Percentiles rank a stretch among this genome's conserved stretches.
These are phyloP conservation scores for Aporrectodea caliginosa DNA, from an alignment of 1,140 invertebrate species.

Conservation along the genomic window DNA sequence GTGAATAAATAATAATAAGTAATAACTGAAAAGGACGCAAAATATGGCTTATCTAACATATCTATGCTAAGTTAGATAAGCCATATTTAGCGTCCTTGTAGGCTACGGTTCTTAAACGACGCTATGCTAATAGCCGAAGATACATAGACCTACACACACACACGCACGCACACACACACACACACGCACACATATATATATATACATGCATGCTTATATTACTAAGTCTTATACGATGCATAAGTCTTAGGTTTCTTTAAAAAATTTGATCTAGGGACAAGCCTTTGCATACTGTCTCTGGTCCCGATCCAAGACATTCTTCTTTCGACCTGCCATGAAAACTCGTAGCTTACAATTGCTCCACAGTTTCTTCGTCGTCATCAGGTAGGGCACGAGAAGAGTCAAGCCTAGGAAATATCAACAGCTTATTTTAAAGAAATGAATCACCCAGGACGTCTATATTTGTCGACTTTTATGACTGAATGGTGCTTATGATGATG, in stretches of 20 bases:
- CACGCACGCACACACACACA: background rate
- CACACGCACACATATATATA: background rate
- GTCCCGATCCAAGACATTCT: conserved; percentile 80
- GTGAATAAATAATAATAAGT: too few relatives aligned
- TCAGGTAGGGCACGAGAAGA: conserved; percentile 84
- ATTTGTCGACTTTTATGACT: too few relatives aligned
- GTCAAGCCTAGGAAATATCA: conserved; percentile 79
- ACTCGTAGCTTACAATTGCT: conserved; percentile 79
- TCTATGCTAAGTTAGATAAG: too few relatives aligned
- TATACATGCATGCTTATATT: background rate
- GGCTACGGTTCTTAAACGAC: too few relatives aligned
- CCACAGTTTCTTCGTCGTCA: conserved; percentile 79
- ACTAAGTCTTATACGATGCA: background rate
- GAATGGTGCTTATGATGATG: too few relatives aligned
- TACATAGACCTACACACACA: too few relatives aligned
- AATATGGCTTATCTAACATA: too few relatives aligned
- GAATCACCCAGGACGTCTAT: too few relatives aligned
- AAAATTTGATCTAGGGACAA: too few relatives aligned
- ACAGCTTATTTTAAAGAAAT: too few relatives aligned
- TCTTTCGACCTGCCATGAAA: conserved; percentile 87
- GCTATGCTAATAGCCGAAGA: background rate
- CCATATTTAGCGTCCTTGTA: too few relatives aligned
- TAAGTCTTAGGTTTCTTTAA: background rate
- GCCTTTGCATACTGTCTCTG: conserved; percentile 73
- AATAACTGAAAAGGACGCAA: too few relatives aligned